phyloP scores from a whole-genome alignment of 2,113 vertebrate genomes.

The Amazona vittata region DNA sequence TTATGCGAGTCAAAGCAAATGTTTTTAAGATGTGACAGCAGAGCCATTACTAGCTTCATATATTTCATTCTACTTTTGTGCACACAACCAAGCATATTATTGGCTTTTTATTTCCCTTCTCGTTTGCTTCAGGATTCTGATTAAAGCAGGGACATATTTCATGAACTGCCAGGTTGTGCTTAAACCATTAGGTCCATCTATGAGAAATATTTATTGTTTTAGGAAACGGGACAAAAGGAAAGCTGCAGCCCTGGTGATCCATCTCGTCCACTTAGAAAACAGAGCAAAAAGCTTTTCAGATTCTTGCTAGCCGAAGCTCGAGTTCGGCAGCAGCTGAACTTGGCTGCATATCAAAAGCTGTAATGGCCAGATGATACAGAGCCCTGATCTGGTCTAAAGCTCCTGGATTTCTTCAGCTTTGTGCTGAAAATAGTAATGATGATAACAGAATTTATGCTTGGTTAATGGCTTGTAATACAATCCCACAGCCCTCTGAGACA shows the following conservation, averaged over 20 bases:
- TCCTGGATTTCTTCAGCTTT: conserved; percentile 15
- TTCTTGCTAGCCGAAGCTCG: neutral
- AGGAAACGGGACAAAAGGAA: conserved; percentile 47
- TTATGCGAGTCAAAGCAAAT: conserved; percentile 67
- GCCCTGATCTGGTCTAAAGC: conserved; percentile 4
- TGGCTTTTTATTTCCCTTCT: conserved; percentile 64
- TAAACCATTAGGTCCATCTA: conserved; percentile 53
- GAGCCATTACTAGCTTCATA: conserved; percentile 67
- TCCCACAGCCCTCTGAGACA: neutral
- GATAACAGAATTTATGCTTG: conserved; percentile 14
- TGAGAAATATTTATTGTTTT: conserved; percentile 62
- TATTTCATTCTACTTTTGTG: conserved; percentile 67
- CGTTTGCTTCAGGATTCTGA: conserved; percentile 65
- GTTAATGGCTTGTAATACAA: neutral
- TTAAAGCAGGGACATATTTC: conserved; percentile 66
- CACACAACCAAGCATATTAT: conserved; percentile 64
- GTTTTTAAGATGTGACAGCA: conserved; percentile 69
- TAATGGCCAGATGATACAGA: conserved; percentile 30
- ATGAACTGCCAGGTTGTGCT: conserved; percentile 49
- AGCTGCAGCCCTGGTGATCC: conserved; percentile 14
- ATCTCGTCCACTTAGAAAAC: conserved; percentile 31
- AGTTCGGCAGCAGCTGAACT: neutral
- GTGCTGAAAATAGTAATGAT: neutral
- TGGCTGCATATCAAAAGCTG: conserved; percentile 22
- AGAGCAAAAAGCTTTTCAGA: conserved; percentile 7